Evolutionary conservation across 92 coral and sea anemone genomes (phyloP).

Genomic region (Umimayanthus kanabou): DNA sequence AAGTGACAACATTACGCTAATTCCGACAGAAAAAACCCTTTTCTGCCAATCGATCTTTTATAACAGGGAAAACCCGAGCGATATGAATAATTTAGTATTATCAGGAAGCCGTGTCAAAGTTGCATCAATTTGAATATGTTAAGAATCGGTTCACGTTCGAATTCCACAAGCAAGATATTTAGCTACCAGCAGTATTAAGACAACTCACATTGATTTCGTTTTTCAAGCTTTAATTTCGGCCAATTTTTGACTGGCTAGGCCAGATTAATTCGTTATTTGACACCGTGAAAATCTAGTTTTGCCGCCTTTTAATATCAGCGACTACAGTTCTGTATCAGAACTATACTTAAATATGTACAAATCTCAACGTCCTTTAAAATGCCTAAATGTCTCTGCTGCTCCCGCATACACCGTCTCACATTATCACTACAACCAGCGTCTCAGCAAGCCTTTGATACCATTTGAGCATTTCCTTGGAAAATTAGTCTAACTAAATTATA

Average conservation of each 20-base stretch:
- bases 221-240: slow-evolving; percentile 22
- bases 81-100: slow-evolving; percentile 33
- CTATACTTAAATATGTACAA: slow-evolving; percentile 39
- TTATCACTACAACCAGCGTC: not conserved
- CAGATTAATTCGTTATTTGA: slow-evolving; percentile 14
- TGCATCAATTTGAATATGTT: not conserved
- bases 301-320: slow-evolving; percentile 24
- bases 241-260: slow-evolving; percentile 14
- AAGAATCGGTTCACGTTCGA: not conserved
- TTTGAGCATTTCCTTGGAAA: slow-evolving; percentile 16
- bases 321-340: slow-evolving; percentile 27
- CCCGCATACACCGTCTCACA: not conserved
- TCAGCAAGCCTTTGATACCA: not conserved
- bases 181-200: no score
- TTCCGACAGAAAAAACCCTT: not conserved
- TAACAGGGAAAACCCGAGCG: slow-evolving; percentile 43
- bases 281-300: slow-evolving; percentile 16
- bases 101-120: slow-evolving; percentile 14
- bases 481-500: slow-evolving; percentile 40
- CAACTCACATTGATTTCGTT: not conserved
- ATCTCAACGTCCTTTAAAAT: not conserved
- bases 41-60: slow-evolving; percentile 15
- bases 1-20: not conserved
- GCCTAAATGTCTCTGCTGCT: not conserved
- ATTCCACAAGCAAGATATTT: not conserved